These are phyloP conservation scores for Leptodactylus fallax DNA, from an alignment of 2,797 vertebrate species.

Conservation along the genomic window DNA sequence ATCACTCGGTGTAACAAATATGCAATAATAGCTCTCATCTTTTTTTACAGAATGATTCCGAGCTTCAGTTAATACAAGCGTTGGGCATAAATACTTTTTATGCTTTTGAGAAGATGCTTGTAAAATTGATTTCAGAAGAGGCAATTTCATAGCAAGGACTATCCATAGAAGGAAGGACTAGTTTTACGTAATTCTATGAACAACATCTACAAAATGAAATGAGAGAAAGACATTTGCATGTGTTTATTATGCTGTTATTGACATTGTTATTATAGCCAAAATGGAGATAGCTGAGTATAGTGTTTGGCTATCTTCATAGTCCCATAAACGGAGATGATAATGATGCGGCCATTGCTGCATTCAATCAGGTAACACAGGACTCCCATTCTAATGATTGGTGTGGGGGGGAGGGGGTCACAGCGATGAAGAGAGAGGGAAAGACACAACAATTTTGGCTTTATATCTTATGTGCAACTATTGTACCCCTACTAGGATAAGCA, in stretches of 20 bases:
- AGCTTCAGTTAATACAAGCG: not conserved
- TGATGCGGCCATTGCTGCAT: no score
- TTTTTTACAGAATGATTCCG: constrained; percentile 1
- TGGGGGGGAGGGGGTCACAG: no score
- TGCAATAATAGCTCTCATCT: not conserved
- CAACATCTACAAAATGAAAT: not conserved
- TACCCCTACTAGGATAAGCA: no score
- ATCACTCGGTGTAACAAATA: not conserved
- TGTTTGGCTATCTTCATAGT: no score
- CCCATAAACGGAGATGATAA: no score
- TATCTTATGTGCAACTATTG: no score
- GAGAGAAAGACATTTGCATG: not conserved
- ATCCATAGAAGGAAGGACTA: not conserved
- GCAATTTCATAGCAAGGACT: not conserved
- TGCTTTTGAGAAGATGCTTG: constrained; percentile 5
- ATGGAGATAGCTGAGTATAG: no score
- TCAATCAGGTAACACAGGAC: no score
- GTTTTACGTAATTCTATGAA: not conserved
- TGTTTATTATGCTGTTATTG: not conserved
- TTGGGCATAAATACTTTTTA: not conserved
- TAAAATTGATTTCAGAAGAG: not conserved
- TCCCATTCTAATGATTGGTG: no score
- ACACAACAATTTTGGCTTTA: no score
- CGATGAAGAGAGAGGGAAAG: no score
- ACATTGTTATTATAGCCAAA: not conserved